These are phyloP conservation scores for Anas georgica DNA, from an alignment of 2,797 vertebrate species.

Conservation along the genomic window DNA sequence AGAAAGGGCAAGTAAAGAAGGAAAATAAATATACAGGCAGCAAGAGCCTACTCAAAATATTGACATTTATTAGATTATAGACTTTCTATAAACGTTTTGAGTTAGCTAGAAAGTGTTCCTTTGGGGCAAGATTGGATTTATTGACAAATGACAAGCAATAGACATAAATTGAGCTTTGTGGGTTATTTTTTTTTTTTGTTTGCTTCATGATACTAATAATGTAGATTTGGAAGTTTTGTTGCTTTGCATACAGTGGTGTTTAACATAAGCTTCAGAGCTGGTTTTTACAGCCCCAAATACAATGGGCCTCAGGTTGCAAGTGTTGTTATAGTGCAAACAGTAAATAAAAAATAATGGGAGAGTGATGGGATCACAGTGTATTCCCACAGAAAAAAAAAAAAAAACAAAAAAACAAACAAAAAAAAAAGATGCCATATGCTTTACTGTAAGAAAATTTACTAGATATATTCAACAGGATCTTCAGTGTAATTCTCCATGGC, in stretches of 20 bases:
- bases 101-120: background rate
- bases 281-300: background rate
- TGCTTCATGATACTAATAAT: background rate
- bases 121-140: background rate
- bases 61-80: background rate
- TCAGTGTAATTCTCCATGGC: background rate
- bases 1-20: background rate
- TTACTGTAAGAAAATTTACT: background rate
- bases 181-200: background rate
- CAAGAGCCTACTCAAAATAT: background rate
- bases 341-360: background rate
- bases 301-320: too few relatives aligned
- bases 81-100: background rate
- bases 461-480: background rate
- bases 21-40: background rate
- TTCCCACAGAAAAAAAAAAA: background rate
- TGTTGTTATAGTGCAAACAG: background rate
- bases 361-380: background rate
- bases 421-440: fast-evolving
- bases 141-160: background rate
- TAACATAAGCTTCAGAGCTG: background rate
- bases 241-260: background rate
- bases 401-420: too few relatives aligned
- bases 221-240: fast-evolving
- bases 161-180: background rate